Base-by-base conservation (phyloP, 1,140 invertebrate species). In the Mizuhopecten yessoensis region DNA sequence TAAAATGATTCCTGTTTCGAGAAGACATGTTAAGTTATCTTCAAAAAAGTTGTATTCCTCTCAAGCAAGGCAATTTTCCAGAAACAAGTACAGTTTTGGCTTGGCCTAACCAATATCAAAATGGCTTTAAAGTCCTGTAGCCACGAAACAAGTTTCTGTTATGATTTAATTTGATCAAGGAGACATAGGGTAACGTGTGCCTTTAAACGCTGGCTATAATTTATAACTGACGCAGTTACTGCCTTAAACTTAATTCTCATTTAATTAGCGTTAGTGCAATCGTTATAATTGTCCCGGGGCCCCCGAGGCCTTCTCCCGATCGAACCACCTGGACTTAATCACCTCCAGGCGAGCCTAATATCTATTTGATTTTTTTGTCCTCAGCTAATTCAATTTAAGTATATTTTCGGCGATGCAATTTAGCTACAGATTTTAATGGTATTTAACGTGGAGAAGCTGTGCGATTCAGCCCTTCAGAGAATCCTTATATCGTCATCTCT, bases 231-330 rank as follows among this genome's bases (percentile, higher is more conserved):
- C 57, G 10, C n/a, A 75, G 57, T 29, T 1, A n/a, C 57, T 29
- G 57, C 57, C 57, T 75, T 7, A 75, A 75, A 75, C 57, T 29
- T 29, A n/a, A 75, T 75, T 75, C 23, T 75, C 57, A 75, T 75
- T 75, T 75, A 75, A 75, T 75, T 75, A 75, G 57, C 57, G 5
- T 75, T 75, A 75, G 57, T 75, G 57, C 57, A 75, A 75, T 75
- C 57, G 5, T n/a, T 29, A 75, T 75, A 75, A 75, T 75, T 75
- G 57, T 75, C 23, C 17, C 57, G 0, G 42, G n/a, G n/a, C n/a
- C n/a, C 57, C 57, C 9, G n/a, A n/a, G 57, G 57, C 57, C 23
- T 7, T n/a, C n/a, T 75, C 23, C 57, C 1, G 23, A 75, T 29
- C 57, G n/a, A 75, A 75, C 57, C n/a, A 75, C 57, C 57, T 29